Evolutionary conservation across 2,888 invertebrate species (phyloP).

Genomic region (Drosophila neonasuta): DNA sequence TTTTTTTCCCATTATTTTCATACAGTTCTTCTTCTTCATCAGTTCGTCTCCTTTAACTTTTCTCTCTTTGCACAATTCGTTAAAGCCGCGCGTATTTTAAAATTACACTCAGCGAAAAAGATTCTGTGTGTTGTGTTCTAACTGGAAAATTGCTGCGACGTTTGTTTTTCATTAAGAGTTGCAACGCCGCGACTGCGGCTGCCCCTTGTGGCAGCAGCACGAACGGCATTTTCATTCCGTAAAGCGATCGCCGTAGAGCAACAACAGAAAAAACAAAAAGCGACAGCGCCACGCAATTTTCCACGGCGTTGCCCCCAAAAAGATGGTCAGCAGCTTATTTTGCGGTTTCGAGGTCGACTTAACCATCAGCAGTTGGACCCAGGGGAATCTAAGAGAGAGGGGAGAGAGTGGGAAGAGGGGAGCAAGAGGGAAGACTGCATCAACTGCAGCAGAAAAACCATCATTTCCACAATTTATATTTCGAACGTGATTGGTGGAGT

Average conservation of each 20-base stretch:
- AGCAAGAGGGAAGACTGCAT: not conserved
- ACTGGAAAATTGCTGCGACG: slow-evolving; percentile 75
- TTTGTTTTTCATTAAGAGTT: slow-evolving; percentile 72
- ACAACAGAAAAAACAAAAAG: not conserved
- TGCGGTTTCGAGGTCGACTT: slow-evolving; percentile 70
- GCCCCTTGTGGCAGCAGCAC: slow-evolving; percentile 61
- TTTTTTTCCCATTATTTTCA: slow-evolving; percentile 73
- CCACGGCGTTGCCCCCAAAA: slow-evolving; percentile 62
- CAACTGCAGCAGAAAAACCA: slow-evolving; percentile 70
- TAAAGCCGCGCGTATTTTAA: slow-evolving; percentile 66
- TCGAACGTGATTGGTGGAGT: slow-evolving; percentile 80
- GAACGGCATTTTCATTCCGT: slow-evolving; percentile 74
- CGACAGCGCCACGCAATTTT: slow-evolving; percentile 64
- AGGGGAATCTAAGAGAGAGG: not conserved
- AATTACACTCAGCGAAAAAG: slow-evolving; percentile 68
- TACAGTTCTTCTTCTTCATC: slow-evolving; percentile 46
- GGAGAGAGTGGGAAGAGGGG: not conserved
- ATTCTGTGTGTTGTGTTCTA: slow-evolving; percentile 47
- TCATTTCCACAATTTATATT: slow-evolving; percentile 83
- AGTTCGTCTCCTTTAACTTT: slow-evolving; percentile 15
- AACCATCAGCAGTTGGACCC: slow-evolving; percentile 7
- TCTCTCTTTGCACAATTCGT: slow-evolving; percentile 64
- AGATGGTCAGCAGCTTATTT: slow-evolving; percentile 59
- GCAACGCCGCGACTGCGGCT: slow-evolving; percentile 30
- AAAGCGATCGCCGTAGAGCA: slow-evolving; percentile 63